Percentiles rank a stretch among this genome's conserved stretches.
Conservation (phyloP, 2,797 vertebrate species). For the Xenops minutus region DNA sequence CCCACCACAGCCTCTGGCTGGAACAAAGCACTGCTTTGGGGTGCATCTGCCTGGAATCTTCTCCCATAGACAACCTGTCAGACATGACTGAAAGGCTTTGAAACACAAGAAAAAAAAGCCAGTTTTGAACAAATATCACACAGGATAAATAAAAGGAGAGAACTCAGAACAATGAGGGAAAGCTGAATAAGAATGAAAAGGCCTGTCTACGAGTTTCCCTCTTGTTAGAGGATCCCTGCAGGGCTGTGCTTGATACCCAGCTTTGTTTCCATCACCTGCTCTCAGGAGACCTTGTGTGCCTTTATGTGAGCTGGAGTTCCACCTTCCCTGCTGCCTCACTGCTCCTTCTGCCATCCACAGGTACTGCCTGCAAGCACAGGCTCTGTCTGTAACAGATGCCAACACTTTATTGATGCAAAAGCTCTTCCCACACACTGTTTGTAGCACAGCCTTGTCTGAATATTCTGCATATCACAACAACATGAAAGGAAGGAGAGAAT, state of each 20-base stretch:
- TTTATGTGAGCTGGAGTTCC: neutral
- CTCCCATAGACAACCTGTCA: neutral
- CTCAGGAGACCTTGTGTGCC: accelerated
- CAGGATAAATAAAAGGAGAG: neutral
- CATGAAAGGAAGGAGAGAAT: neutral
- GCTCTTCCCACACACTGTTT: neutral
- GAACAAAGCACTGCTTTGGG: neutral
- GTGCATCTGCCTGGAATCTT: neutral
- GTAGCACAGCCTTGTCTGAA: neutral
- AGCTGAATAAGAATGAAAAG: neutral
- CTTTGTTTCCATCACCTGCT: neutral
- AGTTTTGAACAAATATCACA: neutral
- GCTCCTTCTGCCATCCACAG: neutral
- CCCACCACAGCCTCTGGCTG: neutral
- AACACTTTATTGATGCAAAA: neutral
- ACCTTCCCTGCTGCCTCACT: neutral
- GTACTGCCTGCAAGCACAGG: neutral
- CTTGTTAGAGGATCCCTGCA: neutral
- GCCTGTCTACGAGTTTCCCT: neutral
- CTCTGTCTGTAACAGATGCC: neutral
- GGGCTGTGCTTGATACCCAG: neutral
- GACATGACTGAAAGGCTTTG: neutral
- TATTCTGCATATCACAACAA: neutral
- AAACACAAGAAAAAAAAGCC: neutral
- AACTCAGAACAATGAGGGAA: neutral